Percentiles rank a stretch among this genome's conserved stretches.
These are phyloP conservation scores for Drosophila sucinea DNA, from an alignment of 1,140 invertebrate species.

Conservation along the genomic window DNA sequence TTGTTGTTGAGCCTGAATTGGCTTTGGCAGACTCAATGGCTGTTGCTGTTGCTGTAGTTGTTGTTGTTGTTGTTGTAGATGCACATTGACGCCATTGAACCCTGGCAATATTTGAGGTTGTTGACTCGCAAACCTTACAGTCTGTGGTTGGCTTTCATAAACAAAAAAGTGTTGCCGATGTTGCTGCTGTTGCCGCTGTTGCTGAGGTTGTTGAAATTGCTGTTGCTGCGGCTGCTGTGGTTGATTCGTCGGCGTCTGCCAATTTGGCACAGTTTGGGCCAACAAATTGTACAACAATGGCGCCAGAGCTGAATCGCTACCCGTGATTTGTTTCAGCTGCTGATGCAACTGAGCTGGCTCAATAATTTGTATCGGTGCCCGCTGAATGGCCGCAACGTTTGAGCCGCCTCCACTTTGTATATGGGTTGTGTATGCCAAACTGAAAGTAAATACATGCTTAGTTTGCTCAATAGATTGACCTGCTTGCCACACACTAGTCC, in stretches of 20 bases:
- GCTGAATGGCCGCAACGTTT: slow-evolving; percentile 45
- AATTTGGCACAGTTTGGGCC: slow-evolving; percentile 70
- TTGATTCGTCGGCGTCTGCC: slow-evolving; percentile 45
- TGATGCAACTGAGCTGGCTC: slow-evolving; percentile 46
- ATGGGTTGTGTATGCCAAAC: slow-evolving; percentile 40
- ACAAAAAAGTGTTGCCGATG: slow-evolving; percentile 64
- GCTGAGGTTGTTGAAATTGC: slow-evolving; percentile 29
- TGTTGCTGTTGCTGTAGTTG: slow-evolving; percentile 35
- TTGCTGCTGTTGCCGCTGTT: slow-evolving; percentile 22
- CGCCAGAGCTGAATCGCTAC: slow-evolving; percentile 48
- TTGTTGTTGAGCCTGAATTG: slow-evolving; percentile 54
- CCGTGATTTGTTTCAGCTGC: slow-evolving; percentile 60
- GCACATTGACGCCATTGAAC: slow-evolving; percentile 73
- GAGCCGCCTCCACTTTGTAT: background rate
- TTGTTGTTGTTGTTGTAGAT: slow-evolving; percentile 38
- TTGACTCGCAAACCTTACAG: slow-evolving; percentile 55
- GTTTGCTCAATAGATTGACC: slow-evolving; percentile 60
- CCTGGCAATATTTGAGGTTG: slow-evolving; percentile 70
- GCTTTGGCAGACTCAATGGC: slow-evolving; percentile 42
- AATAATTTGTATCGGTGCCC: slow-evolving; percentile 45
- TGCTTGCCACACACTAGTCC: slow-evolving; percentile 3
- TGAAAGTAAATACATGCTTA: slow-evolving; percentile 47
- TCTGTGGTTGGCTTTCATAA: slow-evolving; percentile 47
- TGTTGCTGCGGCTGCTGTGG: slow-evolving; percentile 24
- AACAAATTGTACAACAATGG: slow-evolving; percentile 71